phyloP scores from a whole-genome alignment of 2,797 vertebrate genomes.

The Sphenopsis melanotis region DNA sequence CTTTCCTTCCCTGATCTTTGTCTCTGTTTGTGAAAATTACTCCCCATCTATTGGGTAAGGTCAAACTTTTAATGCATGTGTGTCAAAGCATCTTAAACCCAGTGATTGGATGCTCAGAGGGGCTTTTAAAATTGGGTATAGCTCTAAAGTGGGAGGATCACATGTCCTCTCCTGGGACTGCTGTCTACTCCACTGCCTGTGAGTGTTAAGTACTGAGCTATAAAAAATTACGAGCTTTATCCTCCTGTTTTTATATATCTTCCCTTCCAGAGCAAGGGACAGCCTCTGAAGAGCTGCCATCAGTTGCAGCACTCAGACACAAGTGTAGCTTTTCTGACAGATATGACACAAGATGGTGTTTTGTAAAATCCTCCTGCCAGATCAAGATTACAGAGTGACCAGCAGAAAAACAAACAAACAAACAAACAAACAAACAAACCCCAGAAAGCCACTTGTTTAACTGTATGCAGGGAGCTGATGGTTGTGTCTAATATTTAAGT shows the following conservation, averaged over 20 bases:
- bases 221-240: slow-evolving; percentile 14
- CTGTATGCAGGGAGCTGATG: not conserved
- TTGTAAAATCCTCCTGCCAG: not conserved
- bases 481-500: not conserved
- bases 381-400: not conserved
- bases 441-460: not conserved
- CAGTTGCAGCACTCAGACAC: not conserved
- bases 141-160: not conserved
- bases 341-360: not conserved
- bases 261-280: not conserved
- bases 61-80: not conserved
- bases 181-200: not conserved
- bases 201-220: not conserved
- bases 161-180: not conserved
- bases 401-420: not conserved
- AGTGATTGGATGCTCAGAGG: not conserved
- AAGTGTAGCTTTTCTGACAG: not conserved
- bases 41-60: not conserved
- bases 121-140: not conserved
- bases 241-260: not conserved
- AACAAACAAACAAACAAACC: not conserved
- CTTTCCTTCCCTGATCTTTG: not conserved
- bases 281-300: not conserved
- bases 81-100: not conserved
- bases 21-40: not conserved